These are phyloP conservation scores for Malthinus flaveolus DNA, from an alignment of 2,888 invertebrate genomes.

Conservation along the genomic window DNA sequence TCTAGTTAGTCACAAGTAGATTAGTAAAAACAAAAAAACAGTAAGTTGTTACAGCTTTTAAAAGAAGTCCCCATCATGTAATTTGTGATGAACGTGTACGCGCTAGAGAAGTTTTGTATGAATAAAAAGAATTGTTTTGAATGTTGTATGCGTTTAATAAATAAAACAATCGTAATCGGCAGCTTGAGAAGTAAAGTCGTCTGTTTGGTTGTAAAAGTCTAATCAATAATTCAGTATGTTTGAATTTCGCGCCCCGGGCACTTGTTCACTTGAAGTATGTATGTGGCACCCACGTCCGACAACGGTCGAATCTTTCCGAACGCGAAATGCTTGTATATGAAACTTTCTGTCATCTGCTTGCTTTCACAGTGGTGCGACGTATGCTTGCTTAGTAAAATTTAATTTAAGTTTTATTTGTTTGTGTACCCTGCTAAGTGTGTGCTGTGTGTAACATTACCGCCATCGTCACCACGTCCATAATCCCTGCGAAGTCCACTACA, in stretches of 20 bases:
- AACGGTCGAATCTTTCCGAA: conserved; percentile 43
- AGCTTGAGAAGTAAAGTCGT: too few species aligned
- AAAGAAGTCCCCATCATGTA: too few species aligned
- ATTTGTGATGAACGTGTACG: too few species aligned
- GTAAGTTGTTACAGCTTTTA: too few species aligned
- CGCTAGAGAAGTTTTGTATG: too few species aligned
- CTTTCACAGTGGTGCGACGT: conserved; percentile 67
- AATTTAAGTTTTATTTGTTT: conserved; percentile 55
- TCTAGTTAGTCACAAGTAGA: too few species aligned
- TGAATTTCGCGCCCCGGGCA: conserved; percentile 48
- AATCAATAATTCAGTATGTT: conserved; percentile 52
- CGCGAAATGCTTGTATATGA: conserved; percentile 44
- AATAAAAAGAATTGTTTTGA: too few species aligned
- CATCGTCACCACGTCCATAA: conserved; percentile 41
- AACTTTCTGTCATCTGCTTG: conserved; percentile 68
- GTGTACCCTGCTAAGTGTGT: conserved; percentile 54
- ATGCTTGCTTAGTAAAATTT: conserved; percentile 56
- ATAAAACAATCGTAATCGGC: too few species aligned
- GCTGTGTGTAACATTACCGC: conserved; percentile 44
- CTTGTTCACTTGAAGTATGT: conserved; percentile 38
- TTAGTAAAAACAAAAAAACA: too few species aligned
- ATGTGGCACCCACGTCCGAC: conserved; percentile 44
- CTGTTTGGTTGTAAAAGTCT: conserved; percentile 9
- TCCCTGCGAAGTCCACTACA: conserved; percentile 37
- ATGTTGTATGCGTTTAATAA: too few species aligned